These are phyloP conservation scores for Drosophila pseudoobscura DNA, from an alignment of 1,140 invertebrate species.

Conservation along the genomic window DNA sequence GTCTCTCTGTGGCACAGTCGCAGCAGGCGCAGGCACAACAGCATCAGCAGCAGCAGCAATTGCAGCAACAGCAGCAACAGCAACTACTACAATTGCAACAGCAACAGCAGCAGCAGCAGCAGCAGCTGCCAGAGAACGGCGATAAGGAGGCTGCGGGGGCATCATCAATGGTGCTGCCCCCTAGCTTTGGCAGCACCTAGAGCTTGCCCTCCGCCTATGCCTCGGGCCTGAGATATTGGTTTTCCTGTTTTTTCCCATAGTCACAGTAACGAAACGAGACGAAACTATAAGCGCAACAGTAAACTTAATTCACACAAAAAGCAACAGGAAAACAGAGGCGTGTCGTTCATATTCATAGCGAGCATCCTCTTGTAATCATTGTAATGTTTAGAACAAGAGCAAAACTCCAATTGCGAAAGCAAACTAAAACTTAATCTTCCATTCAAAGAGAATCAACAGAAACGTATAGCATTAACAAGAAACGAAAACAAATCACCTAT, in stretches of 20 bases:
- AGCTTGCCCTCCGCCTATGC: constrained; percentile 65
- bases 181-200: constrained; percentile 75
- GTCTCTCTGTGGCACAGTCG: constrained; percentile 64
- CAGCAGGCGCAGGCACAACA: constrained; percentile 30
- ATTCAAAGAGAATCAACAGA: constrained; percentile 11
- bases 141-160: constrained; percentile 59
- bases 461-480: constrained; percentile 20
- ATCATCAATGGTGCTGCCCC: constrained; percentile 34
- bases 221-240: constrained; percentile 81
- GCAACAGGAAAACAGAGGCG: constrained; percentile 23
- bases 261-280: constrained; percentile 22
- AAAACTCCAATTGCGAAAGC: constrained; percentile 36
- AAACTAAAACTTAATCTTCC: constrained; percentile 29
- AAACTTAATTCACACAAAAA: constrained; percentile 6
- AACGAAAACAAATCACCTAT: not conserved
- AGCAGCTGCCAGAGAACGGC: constrained; percentile 73
- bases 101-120: constrained; percentile 35
- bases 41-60: constrained; percentile 30
- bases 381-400: constrained; percentile 27
- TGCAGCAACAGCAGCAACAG: constrained; percentile 38
- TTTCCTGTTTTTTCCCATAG: constrained; percentile 81
- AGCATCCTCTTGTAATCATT: constrained; percentile 18
- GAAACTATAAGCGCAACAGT: constrained; percentile 18
- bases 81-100: constrained; percentile 37
- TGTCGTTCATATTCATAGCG: constrained; percentile 8